Evolutionary conservation across 2,888 invertebrate species (phyloP).

Genomic region (Polyploca ridens): DNA sequence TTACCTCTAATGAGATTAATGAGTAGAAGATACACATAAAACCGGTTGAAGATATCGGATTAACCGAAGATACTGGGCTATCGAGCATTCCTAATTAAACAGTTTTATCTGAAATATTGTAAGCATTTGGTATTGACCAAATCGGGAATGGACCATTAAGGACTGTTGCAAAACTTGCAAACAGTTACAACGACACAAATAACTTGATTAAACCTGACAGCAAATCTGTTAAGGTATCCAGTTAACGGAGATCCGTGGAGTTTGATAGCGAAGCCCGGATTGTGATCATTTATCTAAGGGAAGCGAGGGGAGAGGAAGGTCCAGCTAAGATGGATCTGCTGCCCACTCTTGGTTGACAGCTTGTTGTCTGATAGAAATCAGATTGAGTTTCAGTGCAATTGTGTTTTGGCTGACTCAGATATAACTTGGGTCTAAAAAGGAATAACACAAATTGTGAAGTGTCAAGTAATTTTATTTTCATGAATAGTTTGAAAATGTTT

Average conservation of each 20-base stretch:
- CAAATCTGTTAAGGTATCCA: constrained; percentile 44
- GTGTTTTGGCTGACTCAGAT: constrained; percentile 30
- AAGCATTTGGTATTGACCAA: constrained; percentile 44
- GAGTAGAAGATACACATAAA: constrained; percentile 7
- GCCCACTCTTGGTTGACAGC: constrained; percentile 40
- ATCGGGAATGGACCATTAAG: constrained; percentile 38
- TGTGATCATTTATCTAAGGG: constrained; percentile 13
- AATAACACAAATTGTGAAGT: not conserved
- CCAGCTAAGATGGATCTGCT: constrained; percentile 30
- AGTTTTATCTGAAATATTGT: constrained; percentile 40
- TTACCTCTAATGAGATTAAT: constrained; percentile 4
- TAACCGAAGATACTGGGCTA: constrained; percentile 25
- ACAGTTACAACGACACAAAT: constrained; percentile 40
- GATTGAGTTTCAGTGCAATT: constrained; percentile 49
- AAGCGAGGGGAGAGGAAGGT: constrained; percentile 20
- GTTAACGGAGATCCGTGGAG: constrained; percentile 23
- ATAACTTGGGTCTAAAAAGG: constrained; percentile 7
- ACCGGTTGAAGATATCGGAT: not conserved
- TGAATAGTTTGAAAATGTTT: too few species aligned
- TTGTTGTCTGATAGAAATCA: constrained; percentile 44
- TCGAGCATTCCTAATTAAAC: constrained; percentile 32
- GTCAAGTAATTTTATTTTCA: too few species aligned
- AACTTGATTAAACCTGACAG: constrained; percentile 52
- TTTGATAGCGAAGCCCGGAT: constrained; percentile 20
- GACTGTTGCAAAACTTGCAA: constrained; percentile 35